These are phyloP conservation scores for Tryphoninae sp. DNA, from an alignment of 2,888 invertebrate genomes.

Conservation along the genomic window DNA sequence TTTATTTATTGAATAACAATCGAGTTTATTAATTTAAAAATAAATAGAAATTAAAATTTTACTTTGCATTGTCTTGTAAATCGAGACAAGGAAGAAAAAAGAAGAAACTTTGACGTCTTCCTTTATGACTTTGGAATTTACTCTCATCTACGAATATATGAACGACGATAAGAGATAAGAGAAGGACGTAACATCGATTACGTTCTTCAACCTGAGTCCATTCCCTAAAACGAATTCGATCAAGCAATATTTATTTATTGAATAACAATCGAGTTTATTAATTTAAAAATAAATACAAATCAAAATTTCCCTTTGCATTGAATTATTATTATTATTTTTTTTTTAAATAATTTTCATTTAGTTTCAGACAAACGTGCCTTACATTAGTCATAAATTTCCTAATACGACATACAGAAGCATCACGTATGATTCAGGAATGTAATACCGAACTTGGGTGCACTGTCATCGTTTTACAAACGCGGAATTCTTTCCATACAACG, in stretches of 20 bases:
- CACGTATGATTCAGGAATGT: background rate
- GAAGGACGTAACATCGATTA: background rate
- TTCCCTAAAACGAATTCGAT: too few relatives aligned
- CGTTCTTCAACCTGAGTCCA: background rate
- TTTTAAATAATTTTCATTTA: too few relatives aligned
- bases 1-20: too few relatives aligned
- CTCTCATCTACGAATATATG: background rate
- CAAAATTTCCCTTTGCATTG: too few relatives aligned
- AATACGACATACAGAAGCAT: background rate
- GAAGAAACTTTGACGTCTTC: background rate
- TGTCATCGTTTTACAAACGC: background rate
- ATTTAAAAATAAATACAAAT: too few relatives aligned
- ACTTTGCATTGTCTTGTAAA: too few relatives aligned
- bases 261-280: too few relatives aligned
- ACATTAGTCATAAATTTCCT: background rate
- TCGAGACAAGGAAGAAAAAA: background rate
- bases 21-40: too few relatives aligned
- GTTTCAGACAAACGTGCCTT: background rate
- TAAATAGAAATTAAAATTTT: too few relatives aligned
- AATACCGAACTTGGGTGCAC: conserved; percentile 12
- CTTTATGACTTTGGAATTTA: background rate
- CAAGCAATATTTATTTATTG: too few relatives aligned
- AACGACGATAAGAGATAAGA: background rate
- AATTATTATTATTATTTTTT: too few relatives aligned
- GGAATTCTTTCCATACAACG: conserved; percentile 23